Conservation (phyloP, 2,113 vertebrate genomes). For the Dryoscopus gambensis region DNA sequence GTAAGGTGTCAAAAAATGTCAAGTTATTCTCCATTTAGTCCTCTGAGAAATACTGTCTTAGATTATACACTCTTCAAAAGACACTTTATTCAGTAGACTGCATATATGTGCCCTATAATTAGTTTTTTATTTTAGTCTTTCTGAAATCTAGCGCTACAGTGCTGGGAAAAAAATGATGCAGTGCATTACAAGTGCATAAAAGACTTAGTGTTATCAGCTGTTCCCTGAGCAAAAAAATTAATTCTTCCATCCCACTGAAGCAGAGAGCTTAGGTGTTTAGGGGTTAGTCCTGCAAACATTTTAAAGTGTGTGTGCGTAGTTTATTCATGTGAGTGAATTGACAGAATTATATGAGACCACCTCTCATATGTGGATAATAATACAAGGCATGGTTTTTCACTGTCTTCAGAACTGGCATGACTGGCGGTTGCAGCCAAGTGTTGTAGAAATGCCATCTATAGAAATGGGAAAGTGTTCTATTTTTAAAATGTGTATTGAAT, state of each 20-base stretch:
- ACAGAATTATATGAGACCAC: background rate
- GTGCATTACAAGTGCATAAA: background rate
- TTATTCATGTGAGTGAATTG: background rate
- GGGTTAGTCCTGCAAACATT: background rate
- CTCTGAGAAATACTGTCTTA: background rate
- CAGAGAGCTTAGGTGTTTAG: background rate
- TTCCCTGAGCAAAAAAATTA: background rate
- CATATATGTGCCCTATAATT: background rate
- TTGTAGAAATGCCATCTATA: background rate
- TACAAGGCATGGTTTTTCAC: background rate
- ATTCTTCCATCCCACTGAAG: background rate
- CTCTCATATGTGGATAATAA: background rate
- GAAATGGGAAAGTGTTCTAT: background rate
- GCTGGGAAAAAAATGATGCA: background rate
- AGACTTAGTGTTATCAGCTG: background rate
- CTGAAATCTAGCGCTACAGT: background rate
- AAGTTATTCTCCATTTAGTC: background rate
- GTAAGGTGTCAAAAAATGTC: background rate
- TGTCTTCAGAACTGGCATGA: background rate
- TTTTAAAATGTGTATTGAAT: background rate
- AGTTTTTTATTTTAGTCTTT: background rate
- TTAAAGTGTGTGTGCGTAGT: background rate
- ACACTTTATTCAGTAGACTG: background rate
- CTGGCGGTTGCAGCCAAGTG: background rate
- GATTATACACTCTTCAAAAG: background rate